These are phyloP conservation scores for Leptestheria dahalacensis DNA, from an alignment of 1,140 invertebrate species.

Conservation along the genomic window DNA sequence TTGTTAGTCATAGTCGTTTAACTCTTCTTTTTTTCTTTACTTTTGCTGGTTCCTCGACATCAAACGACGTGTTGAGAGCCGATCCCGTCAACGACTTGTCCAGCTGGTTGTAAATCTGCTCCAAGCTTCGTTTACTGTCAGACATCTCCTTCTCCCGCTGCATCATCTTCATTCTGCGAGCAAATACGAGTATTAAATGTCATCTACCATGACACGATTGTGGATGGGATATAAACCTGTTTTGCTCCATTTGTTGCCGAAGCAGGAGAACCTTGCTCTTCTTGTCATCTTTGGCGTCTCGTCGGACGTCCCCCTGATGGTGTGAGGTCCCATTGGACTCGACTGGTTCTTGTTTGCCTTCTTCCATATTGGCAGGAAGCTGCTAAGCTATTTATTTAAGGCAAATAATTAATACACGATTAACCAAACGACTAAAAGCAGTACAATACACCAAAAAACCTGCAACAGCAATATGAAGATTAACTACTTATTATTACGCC, in stretches of 20 bases:
- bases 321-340: not conserved
- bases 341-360: not conserved
- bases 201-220: not conserved
- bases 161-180: conserved; percentile 7
- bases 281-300: not conserved
- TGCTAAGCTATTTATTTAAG: too few relatives aligned
- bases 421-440: too few relatives aligned
- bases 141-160: conserved; percentile 13
- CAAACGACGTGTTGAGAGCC: not conserved
- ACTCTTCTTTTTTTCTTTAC: too few relatives aligned
- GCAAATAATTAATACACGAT: too few relatives aligned
- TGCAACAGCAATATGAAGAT: too few relatives aligned
- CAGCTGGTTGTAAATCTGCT: conserved; percentile 8
- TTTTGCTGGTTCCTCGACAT: conserved; percentile 5
- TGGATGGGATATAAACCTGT: not conserved
- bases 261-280: conserved; percentile 7
- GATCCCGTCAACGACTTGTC: conserved; percentile 1
- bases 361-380: not conserved
- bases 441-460: too few relatives aligned
- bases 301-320: not conserved
- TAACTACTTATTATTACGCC: too few relatives aligned
- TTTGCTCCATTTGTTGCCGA: conserved; percentile 13
- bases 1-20: too few relatives aligned
- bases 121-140: conserved; percentile 9
- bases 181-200: not conserved